Base-by-base conservation (phyloP, 2,113 vertebrate genomes). In the Cyprinodon tularosa region DNA sequence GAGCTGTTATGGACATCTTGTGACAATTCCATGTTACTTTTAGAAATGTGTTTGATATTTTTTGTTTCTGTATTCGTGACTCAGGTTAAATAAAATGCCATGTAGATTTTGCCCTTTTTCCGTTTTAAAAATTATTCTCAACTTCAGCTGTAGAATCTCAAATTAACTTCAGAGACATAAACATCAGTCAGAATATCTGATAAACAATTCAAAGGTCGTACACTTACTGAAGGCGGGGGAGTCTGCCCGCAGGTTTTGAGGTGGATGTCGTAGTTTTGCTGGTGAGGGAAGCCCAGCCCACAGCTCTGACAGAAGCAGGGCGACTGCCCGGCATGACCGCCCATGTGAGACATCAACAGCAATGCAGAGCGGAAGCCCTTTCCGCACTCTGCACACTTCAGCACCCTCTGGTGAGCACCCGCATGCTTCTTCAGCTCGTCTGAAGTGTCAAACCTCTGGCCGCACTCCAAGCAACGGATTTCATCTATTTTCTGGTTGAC, bases 281-380 rank as follows among this genome's bases (percentile, higher is more conserved):
- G 94, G 81, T 95, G 92, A 17, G 93, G 93, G 84, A 98, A 98
- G 3, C 96, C 95, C 15, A 95, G 90, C n/a, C 96, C 96, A 0
- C 97, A 98, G 78, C 92, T 93, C 80, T 95, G 93, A 17, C 97
- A 98, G 8, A 96, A 93, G 68, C 95, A 97, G 6, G 96, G 96
- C 0, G 95, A 93, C 62, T 95, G 88, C 7, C 94, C 96, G 0
- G 94, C 97, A 74, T 98, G 96, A 2, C 96, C 96, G 0, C 96
- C 95, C 94, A 97, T 96, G 90, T 98, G 97, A 65, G 95, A 96
- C 88, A 95, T 95, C 7, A 98, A 92, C 75, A 97, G 90, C 20
- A 96, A 91, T 0, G 97, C 95, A 0, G 96, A 96, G 12, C 96
- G 95, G 88, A 97, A 98, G 37, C 96, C 96, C 82, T 96, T 97